phyloP scores from a whole-genome alignment of 1,140 invertebrate genomes.

The Drosophila pseudoananassae region DNA sequence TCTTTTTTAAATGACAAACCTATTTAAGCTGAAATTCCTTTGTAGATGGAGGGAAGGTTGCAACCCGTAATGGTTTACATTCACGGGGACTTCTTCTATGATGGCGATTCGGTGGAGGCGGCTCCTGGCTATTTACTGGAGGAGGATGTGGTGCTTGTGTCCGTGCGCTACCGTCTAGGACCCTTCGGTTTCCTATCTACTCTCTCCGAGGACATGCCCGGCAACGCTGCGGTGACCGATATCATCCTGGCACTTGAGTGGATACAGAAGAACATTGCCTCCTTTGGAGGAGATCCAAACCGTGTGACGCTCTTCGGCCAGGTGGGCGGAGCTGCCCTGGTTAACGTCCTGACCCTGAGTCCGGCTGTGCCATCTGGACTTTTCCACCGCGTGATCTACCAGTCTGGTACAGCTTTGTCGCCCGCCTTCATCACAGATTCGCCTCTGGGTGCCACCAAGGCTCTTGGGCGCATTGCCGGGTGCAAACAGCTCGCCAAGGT shows the following conservation, averaged over 20 bases:
- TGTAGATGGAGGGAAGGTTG: slow-evolving; percentile 53
- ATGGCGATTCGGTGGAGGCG: slow-evolving; percentile 68
- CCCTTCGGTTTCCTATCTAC: slow-evolving; percentile 86
- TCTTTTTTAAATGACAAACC: neutral
- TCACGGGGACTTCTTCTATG: slow-evolving; percentile 82
- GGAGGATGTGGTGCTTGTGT: slow-evolving; percentile 84
- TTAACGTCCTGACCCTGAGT: slow-evolving; percentile 84
- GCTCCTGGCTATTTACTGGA: slow-evolving; percentile 84
- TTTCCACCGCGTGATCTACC: slow-evolving; percentile 85
- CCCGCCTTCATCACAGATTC: slow-evolving; percentile 88
- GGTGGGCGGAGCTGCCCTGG: slow-evolving; percentile 85
- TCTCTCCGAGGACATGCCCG: slow-evolving; percentile 86
- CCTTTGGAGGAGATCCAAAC: slow-evolving; percentile 88
- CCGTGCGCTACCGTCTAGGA: slow-evolving; percentile 85
- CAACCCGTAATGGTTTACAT: slow-evolving; percentile 82
- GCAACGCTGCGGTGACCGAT: slow-evolving; percentile 89
- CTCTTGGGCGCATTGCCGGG: slow-evolving; percentile 68
- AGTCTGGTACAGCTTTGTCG: slow-evolving; percentile 86
- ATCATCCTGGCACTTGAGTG: slow-evolving; percentile 87
- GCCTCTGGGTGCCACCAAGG: slow-evolving; percentile 82
- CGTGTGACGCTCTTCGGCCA: slow-evolving; percentile 87
- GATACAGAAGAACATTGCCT: slow-evolving; percentile 87
- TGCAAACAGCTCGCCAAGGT: slow-evolving; percentile 67
- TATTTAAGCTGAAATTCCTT: neutral
- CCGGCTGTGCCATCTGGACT: slow-evolving; percentile 80